phyloP scores from a whole-genome alignment of 2,797 vertebrate species.

The Spinus olivaceus region DNA sequence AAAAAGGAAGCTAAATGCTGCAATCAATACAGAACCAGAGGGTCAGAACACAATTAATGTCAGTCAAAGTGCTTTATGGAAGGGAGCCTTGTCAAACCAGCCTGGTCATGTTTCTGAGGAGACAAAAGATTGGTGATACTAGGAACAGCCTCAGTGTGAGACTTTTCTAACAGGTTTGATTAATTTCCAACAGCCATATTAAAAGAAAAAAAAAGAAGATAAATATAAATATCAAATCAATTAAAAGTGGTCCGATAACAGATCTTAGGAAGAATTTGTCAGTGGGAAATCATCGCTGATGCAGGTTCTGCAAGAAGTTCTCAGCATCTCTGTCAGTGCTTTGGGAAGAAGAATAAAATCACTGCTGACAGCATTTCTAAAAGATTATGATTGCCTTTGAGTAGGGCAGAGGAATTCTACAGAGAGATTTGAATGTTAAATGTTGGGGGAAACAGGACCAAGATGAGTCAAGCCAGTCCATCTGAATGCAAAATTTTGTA shows the following conservation, averaged over 20 bases:
- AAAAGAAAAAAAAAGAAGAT: background rate
- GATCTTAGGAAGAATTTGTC: background rate
- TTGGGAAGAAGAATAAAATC: background rate
- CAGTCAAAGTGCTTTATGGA: background rate
- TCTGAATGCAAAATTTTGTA: background rate
- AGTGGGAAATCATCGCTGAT: background rate
- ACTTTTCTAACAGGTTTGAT: background rate
- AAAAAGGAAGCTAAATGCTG: background rate
- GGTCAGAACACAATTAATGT: background rate
- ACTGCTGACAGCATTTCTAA: background rate
- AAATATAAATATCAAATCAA: background rate
- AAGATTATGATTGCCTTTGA: background rate
- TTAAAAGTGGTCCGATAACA: background rate
- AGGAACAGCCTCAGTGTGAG: background rate
- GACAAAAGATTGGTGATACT: background rate
- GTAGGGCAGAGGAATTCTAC: background rate
- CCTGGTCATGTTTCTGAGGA: background rate
- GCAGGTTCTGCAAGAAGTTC: background rate
- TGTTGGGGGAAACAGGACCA: background rate
- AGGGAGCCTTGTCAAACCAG: background rate
- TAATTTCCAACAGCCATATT: background rate
- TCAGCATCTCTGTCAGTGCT: rapidly evolving
- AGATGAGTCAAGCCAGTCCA: background rate
- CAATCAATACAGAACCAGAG: slow-evolving; percentile 20
- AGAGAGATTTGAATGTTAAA: background rate